These are phyloP conservation scores for Theristus sp. DNA, from an alignment of 2,888 invertebrate species.

Conservation along the genomic window DNA sequence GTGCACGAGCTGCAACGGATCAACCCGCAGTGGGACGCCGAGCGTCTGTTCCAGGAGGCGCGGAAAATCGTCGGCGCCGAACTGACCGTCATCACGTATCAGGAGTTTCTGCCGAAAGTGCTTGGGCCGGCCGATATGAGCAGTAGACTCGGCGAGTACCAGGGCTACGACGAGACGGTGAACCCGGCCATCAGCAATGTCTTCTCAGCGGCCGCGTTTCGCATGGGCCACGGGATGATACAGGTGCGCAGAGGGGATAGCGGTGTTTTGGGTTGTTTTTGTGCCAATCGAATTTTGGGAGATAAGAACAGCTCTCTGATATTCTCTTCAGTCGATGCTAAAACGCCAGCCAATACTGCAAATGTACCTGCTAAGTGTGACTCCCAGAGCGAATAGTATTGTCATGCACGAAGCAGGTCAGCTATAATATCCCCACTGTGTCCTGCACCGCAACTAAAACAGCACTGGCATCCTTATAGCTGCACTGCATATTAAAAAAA, in stretches of 20 bases:
- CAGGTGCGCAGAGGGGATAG: conserved; percentile 45
- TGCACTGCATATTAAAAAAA: too few relatives aligned
- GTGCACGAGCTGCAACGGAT: conserved; percentile 48
- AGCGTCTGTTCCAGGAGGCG: conserved; percentile 69
- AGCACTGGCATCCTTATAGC: too few relatives aligned
- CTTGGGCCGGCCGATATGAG: conserved; percentile 48
- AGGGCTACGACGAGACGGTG: conserved; percentile 57
- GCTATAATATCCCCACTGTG: too few relatives aligned
- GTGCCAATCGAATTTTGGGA: neutral
- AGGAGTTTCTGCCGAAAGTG: conserved; percentile 70
- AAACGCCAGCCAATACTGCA: too few relatives aligned
- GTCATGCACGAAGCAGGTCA: too few relatives aligned
- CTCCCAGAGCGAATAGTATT: too few relatives aligned
- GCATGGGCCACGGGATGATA: conserved; percentile 83
- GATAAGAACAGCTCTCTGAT: neutral
- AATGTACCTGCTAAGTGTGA: too few relatives aligned
- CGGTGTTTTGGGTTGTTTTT: neutral
- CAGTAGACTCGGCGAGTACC: conserved; percentile 56
- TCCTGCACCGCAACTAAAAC: too few relatives aligned
- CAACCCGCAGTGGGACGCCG: conserved; percentile 83
- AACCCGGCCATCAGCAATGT: conserved; percentile 79
- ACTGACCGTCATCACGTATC: conserved; percentile 24
- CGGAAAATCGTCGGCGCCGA: conserved; percentile 65
- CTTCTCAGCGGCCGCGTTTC: conserved; percentile 84
- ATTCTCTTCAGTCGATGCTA: too few relatives aligned